Evolutionary conservation across 2,113 vertebrate genomes (phyloP), one percentile per base, ranked within the genome.

Genomic region (Fulica atra): DNA sequence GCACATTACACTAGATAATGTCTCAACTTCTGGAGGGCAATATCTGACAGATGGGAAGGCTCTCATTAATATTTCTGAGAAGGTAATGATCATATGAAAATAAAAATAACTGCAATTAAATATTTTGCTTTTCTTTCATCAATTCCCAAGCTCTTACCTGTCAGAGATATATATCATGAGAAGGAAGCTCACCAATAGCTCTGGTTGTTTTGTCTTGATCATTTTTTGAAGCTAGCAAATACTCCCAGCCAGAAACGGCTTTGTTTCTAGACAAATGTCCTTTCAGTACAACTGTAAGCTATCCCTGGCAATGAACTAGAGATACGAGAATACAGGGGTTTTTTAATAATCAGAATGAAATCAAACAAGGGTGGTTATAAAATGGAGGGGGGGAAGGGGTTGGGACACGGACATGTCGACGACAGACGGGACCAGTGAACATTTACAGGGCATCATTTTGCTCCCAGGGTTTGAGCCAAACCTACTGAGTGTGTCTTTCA

Each of bases 391-490:
- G 5, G 9, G 20, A 7, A 7, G 40, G 40, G 40, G 40, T 42
- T 42, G 40, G 40, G 42, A 44, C 42, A 44, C 16, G 7, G 42
- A 44, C 42, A 44, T 17, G 5, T 17, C 42, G 42, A 44, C 16
- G 42, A 44, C 42, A 44, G 42, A 46, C 44, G 4, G 44, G 44
- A 46, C 44, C 44, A 46, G 44, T 46, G 44, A 66, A 72, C 24
- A 24, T 95, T 94, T 86, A 51, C 4, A 80, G 48, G 26, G 56
- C 10, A 19, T 74, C 57, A 68, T 51, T 95, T 81, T 86, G 80
- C 86, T 95, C 80, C 72, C 72, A 92, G 80, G 48, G 64, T 78
- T 93, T 88, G 54, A 93, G 89, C 64, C 90, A 93, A 94, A 74
- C 16, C 38, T 77, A 38, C 40, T 56, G 42, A 93, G 18, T 35